These are phyloP conservation scores for Zaprionus bogoriensis DNA, from an alignment of 2,888 invertebrate genomes.

Conservation along the genomic window DNA sequence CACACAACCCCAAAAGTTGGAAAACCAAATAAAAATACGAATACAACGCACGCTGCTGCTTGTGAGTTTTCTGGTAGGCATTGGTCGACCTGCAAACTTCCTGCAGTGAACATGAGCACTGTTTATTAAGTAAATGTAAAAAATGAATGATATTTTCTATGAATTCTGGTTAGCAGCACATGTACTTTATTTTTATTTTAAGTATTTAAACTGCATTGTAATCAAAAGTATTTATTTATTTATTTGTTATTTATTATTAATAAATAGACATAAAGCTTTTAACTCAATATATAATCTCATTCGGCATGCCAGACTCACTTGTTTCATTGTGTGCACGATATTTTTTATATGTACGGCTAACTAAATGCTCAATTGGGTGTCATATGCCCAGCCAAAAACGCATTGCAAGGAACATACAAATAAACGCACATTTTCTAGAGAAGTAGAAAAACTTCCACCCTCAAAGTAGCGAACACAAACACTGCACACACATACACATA, in stretches of 20 bases:
- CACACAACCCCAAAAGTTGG: slow-evolving; percentile 76
- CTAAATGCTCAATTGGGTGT: no score
- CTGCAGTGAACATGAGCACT: slow-evolving; percentile 11
- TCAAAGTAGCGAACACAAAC: slow-evolving; percentile 64
- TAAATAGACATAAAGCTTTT: no score
- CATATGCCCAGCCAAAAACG: slow-evolving; percentile 60
- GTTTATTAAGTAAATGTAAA: neutral
- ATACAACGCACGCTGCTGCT: slow-evolving; percentile 64
- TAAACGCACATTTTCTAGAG: slow-evolving; percentile 78
- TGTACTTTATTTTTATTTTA: no score
- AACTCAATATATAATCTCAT: no score
- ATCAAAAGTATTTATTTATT: no score
- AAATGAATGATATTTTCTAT: neutral
- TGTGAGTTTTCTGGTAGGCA: slow-evolving; percentile 40
- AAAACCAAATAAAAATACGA: slow-evolving; percentile 73
- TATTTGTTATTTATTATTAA: no score
- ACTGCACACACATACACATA: slow-evolving; percentile 38
- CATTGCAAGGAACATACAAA: slow-evolving; percentile 64
- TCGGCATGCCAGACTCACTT: no score
- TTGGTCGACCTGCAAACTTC: slow-evolving; percentile 33
- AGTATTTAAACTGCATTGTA: no score
- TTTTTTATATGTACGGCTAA: no score
- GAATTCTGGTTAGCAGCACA: neutral
- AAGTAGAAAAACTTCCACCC: slow-evolving; percentile 78
- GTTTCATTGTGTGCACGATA: no score